Base-by-base conservation (phyloP, 2,113 vertebrate species). In the Hoplias malabaricus region DNA sequence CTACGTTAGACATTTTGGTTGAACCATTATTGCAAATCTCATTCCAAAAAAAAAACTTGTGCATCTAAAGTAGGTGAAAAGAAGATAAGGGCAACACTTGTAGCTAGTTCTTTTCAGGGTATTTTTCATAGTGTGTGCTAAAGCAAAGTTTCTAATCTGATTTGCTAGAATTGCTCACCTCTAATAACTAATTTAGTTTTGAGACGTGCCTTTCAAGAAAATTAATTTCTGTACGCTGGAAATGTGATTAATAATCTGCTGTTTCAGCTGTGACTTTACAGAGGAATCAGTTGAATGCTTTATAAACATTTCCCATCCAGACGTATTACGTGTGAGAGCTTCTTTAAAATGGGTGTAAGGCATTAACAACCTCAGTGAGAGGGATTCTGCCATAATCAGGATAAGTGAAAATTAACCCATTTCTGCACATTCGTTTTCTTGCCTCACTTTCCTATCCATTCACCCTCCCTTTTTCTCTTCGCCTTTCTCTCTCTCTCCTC, bases 1-100 rank as follows among this genome's bases (percentile, higher is more conserved):
- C 77, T 84, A 87, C 42, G 89, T 87, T 87, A 77, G 70, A 86
- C 84, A 88, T 87, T 80, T 88, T 70, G 82, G 82, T 71, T 79
- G 62, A 82, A 88, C 87, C 77, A 61, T 78, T 82, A 83, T 65
- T 70, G 62, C 68, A 62, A 33, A 72, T 65, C 74, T 63, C 33
- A 57, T 79, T 59, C 76, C 23, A 80, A 88, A 79, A 85, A 82
- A 78, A 77, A 71, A 6, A 14, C 23, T 11, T 31, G 56, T 62
- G 53, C 56, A 61, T 42, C 5, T 73, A 33, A 29, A 2, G 21
- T 40, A 27, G 43, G 27, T 43, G 42, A 46, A 27, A 27, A 57
- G 21, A 61, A 6, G 4, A 70, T 65, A n/a, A 48, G 61, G 73
- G 34, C 54, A 34, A 12, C 25, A 48, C 65, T 14, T 23, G 11